Percentiles rank a stretch among this genome's conserved stretches.
These are phyloP conservation scores for Antheraea yamamai DNA, from an alignment of 2,888 invertebrate genomes.

Conservation along the genomic window DNA sequence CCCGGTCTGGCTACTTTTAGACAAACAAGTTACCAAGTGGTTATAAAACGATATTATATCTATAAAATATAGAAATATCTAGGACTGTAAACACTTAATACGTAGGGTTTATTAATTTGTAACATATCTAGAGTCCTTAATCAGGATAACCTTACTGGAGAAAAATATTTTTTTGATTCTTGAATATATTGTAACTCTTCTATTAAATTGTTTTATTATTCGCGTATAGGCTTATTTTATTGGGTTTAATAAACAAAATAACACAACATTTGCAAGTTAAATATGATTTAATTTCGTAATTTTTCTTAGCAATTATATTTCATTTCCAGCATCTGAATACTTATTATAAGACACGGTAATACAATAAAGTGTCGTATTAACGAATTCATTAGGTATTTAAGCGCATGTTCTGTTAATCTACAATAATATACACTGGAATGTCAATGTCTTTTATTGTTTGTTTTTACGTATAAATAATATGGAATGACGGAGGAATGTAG, in stretches of 20 bases:
- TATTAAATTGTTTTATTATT: not conserved
- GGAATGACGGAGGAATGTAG: slow-evolving; percentile 61
- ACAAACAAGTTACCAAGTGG: slow-evolving; percentile 36
- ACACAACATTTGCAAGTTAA: slow-evolving; percentile 69
- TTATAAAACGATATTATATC: not conserved
- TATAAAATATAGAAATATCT: not conserved
- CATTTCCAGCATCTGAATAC: slow-evolving; percentile 78
- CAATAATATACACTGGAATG: slow-evolving; percentile 69
- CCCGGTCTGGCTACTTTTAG: slow-evolving; percentile 55
- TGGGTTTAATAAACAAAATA: slow-evolving; percentile 29
- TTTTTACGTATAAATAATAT: slow-evolving; percentile 44
- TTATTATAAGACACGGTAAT: slow-evolving; percentile 73
- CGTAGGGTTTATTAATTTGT: not conserved
- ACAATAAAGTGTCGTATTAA: slow-evolving; percentile 68
- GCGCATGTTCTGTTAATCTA: slow-evolving; percentile 69
- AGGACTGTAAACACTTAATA: not conserved
- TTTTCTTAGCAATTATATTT: slow-evolving; percentile 81
- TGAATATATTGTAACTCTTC: not conserved
- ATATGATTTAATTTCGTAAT: slow-evolving; percentile 82
- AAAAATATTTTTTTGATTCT: not conserved
- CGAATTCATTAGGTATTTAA: slow-evolving; percentile 68
- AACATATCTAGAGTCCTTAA: not conserved
- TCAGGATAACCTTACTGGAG: no score
- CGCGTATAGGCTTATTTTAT: not conserved
- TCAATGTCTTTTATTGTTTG: slow-evolving; percentile 55